These are phyloP conservation scores for Amaurobius ferox DNA, from an alignment of 2,888 invertebrate species.

Conservation along the genomic window DNA sequence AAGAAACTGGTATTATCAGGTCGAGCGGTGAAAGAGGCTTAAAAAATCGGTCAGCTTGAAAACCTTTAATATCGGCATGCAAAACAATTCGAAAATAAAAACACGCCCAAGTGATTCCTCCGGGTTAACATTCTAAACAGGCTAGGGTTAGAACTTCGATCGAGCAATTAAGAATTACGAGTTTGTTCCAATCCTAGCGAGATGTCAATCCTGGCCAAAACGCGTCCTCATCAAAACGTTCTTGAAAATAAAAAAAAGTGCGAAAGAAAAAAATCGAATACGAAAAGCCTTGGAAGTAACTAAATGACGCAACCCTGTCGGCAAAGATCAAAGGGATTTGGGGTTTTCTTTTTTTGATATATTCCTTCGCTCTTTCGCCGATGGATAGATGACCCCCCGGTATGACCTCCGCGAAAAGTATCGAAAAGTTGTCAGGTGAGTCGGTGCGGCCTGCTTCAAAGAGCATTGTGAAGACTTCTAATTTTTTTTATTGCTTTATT, in stretches of 20 bases:
- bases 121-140: no score
- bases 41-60: no score
- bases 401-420: slow-evolving; percentile 31
- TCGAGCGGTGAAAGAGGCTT: no score
- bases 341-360: slow-evolving; percentile 9
- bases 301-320: slow-evolving; percentile 40
- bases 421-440: slow-evolving; percentile 50
- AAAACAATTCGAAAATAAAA: no score
- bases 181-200: neutral
- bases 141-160: neutral
- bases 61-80: no score
- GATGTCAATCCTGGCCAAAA: neutral
- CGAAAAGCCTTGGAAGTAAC: slow-evolving; percentile 17
- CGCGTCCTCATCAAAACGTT: neutral
- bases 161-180: neutral
- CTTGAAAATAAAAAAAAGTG: neutral
- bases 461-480: slow-evolving; percentile 1
- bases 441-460: slow-evolving; percentile 48
- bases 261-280: neutral
- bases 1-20: no score
- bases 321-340: slow-evolving; percentile 47
- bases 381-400: slow-evolving; percentile 46
- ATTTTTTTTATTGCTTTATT: slow-evolving; percentile 4
- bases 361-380: slow-evolving; percentile 4
- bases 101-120: no score